Conservation (phyloP, 2,797 vertebrate species). For the Halcyon badia region DNA sequence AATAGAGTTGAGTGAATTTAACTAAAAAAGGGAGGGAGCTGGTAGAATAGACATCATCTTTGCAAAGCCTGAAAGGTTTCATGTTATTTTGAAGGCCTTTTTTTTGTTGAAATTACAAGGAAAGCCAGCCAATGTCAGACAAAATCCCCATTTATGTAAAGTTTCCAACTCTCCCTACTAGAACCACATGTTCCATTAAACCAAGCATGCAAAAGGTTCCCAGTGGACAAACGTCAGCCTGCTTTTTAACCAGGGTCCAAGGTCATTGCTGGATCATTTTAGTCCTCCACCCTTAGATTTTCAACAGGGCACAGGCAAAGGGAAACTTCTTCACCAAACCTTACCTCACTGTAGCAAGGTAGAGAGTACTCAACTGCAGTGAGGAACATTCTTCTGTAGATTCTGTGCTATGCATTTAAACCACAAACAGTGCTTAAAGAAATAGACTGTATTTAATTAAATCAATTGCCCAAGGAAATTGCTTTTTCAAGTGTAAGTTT, state of each 20-base stretch:
- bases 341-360: neutral
- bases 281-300: neutral
- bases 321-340: neutral
- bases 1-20: neutral
- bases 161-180: neutral
- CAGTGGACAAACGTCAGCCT: neutral
- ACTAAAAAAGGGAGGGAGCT: neutral
- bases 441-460: conserved; percentile 74
- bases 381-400: neutral
- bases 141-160: neutral
- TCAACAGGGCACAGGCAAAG: neutral
- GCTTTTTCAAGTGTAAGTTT: conserved; percentile 71
- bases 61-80: neutral
- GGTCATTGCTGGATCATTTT: neutral
- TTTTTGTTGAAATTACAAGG: neutral
- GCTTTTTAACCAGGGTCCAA: neutral
- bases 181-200: neutral
- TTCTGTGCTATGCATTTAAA: conserved; percentile 38
- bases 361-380: neutral
- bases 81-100: neutral
- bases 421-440: conserved; percentile 34
- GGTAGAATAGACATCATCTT: neutral
- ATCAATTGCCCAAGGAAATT: conserved; percentile 78
- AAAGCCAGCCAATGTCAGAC: neutral
- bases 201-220: neutral